Evolutionary conservation across 2,888 invertebrate species (phyloP), one percentile per base, ranked within the genome.

Genomic region (Mimas tiliae): DNA sequence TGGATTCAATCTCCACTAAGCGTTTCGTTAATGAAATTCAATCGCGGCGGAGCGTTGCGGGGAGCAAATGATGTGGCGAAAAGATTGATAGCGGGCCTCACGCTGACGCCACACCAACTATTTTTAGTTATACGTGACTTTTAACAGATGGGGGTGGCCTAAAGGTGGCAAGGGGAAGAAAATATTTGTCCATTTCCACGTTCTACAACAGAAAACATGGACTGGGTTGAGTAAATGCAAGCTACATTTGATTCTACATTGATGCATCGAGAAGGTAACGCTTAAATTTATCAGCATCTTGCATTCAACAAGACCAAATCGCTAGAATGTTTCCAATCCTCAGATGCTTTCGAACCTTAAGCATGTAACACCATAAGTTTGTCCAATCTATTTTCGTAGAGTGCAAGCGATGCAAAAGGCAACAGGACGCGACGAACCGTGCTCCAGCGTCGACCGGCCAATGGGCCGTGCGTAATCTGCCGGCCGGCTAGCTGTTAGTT

Each of bases 21-120:
- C 93, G 93, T 88, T 92, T 83, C 88, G 88, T 91, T 93, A 93
- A 93, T 93, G 93, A 92, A 93, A 93, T 92, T 92, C 93, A 93
- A 93, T 93, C 90, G 90, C 79, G 83, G 85, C 79, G 81, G 76
- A 74, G 82, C 82, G 80, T 82, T 78, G 87, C 84, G 87, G 90
- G 88, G 89, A 89, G 90, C 92, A 92, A 93, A 93, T 92, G 93
- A 93, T 92, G 93, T 92, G 93, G 93, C 88, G 88, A 88, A 87
- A 89, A 93, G 93, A 93, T 93, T 92, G 93, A 93, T 93, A 82
- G 89, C 83, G 79, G 19, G 79, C 80, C 81, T 76, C 73, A 69
- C 70, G 66, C 65, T 65, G 76, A 73, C 66, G 67, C 63, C 52
- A 66, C 48, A 53, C 64, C 52, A 67, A 55, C 67, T 62, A 64